Conservation (phyloP, 2,888 invertebrate genomes). For the Xestobium rufovillosum region DNA sequence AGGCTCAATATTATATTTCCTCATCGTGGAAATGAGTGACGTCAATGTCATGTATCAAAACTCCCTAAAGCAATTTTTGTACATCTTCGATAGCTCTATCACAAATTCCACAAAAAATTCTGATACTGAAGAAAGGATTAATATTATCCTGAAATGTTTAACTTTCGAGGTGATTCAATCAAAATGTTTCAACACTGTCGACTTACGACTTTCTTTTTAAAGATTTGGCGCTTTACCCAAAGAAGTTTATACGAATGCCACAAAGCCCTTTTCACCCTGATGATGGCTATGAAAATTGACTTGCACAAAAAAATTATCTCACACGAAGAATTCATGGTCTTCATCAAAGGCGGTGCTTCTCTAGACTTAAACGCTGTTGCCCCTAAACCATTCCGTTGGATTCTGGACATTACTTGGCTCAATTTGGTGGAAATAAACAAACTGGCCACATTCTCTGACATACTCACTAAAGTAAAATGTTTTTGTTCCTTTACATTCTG, state of each 20-base stretch:
- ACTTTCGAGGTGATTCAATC: conserved; percentile 59
- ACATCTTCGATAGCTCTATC: conserved; percentile 89
- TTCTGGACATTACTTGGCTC: conserved; percentile 91
- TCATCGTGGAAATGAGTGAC: conserved; percentile 95
- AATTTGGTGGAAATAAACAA: conserved; percentile 92
- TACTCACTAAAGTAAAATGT: conserved; percentile 60
- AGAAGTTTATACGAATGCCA: conserved; percentile 90
- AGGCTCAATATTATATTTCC: conserved; percentile 89
- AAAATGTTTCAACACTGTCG: not conserved
- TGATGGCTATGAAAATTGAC: conserved; percentile 94
- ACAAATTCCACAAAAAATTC: conserved; percentile 81
- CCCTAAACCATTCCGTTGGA: conserved; percentile 92
- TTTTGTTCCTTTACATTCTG: not conserved
- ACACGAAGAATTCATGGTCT: conserved; percentile 88
- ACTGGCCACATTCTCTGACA: conserved; percentile 68
- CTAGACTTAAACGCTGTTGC: conserved; percentile 86
- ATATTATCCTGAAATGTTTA: conserved; percentile 80
- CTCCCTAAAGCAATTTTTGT: conserved; percentile 87
- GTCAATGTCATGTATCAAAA: conserved; percentile 97
- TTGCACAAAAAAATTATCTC: conserved; percentile 72
- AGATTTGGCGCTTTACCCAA: conserved; percentile 84
- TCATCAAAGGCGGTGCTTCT: conserved; percentile 95
- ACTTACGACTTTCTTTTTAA: conserved; percentile 15
- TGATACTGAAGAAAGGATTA: conserved; percentile 77
- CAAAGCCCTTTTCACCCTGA: conserved; percentile 85